phyloP scores from a whole-genome alignment of 2,113 vertebrate species.

The Gulo gulo region DNA sequence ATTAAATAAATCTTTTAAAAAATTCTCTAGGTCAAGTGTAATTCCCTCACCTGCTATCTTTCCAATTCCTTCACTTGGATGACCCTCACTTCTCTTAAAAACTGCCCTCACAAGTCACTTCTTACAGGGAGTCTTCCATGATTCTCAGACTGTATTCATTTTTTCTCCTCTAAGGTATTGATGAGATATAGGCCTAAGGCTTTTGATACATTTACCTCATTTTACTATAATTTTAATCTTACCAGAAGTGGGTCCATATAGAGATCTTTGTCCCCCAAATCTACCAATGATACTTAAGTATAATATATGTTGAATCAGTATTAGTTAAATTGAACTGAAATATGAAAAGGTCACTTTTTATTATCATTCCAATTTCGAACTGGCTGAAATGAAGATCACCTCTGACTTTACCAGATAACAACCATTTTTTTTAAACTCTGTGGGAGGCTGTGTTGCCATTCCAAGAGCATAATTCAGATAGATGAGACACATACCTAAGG shows the following conservation, averaged over 20 bases:
- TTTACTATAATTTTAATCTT: constrained; percentile 4
- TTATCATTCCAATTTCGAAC: background rate
- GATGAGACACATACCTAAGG: background rate
- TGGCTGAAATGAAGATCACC: background rate
- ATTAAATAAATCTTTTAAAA: background rate
- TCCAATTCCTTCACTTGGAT: background rate
- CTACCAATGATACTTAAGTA: background rate
- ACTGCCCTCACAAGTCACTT: background rate
- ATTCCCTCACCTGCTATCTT: background rate
- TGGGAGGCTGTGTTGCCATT: background rate
- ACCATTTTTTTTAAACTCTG: background rate
- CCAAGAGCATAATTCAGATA: background rate
- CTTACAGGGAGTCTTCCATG: background rate
- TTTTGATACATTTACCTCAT: background rate
- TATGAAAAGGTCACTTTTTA: background rate
- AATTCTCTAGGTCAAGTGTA: background rate
- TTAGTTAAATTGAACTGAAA: background rate
- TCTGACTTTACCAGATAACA: background rate
- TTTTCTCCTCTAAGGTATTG: background rate
- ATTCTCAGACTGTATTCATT: background rate
- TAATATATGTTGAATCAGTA: background rate
- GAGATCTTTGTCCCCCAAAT: background rate
- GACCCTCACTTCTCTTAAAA: background rate
- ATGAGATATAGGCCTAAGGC: background rate
- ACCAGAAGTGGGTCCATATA: background rate